phyloP scores from a whole-genome alignment of 2,113 vertebrate species.

The Dipodomys spectabilis region DNA sequence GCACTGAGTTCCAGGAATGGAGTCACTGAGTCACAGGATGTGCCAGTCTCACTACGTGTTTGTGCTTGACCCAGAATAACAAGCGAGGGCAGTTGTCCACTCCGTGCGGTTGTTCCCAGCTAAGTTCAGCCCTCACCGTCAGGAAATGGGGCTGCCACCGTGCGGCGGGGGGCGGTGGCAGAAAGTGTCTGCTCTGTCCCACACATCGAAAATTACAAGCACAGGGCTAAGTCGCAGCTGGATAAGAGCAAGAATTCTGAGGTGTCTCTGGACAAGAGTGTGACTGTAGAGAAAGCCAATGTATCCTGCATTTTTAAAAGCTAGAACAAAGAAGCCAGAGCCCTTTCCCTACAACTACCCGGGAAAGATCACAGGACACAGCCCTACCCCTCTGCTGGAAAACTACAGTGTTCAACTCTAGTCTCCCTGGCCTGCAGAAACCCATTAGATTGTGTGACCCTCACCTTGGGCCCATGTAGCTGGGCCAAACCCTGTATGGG shows the following conservation, averaged over 20 bases:
- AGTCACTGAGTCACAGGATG: background rate
- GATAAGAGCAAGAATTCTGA: background rate
- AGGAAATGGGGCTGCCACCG: background rate
- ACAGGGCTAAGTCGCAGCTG: no score
- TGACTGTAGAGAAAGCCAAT: background rate
- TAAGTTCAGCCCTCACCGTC: background rate
- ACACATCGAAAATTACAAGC: background rate
- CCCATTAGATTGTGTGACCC: no score
- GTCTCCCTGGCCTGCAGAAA: no score
- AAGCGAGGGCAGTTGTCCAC: background rate
- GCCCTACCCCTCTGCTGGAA: no score
- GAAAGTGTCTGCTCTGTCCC: no score
- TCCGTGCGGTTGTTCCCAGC: fast-evolving
- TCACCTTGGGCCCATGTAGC: no score
- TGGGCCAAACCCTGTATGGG: no score
- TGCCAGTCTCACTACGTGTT: background rate
- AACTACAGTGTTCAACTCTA: no score
- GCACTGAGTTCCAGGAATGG: background rate
- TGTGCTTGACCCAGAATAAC: background rate
- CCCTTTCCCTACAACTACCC: no score
- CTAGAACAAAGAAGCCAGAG: background rate
- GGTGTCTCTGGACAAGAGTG: background rate
- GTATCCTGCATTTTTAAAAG: background rate
- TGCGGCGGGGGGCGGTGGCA: no score
- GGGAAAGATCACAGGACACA: no score